Evolutionary conservation across 1,140 invertebrate species (phyloP).

Genomic region (Oedothorax gibbosus): DNA sequence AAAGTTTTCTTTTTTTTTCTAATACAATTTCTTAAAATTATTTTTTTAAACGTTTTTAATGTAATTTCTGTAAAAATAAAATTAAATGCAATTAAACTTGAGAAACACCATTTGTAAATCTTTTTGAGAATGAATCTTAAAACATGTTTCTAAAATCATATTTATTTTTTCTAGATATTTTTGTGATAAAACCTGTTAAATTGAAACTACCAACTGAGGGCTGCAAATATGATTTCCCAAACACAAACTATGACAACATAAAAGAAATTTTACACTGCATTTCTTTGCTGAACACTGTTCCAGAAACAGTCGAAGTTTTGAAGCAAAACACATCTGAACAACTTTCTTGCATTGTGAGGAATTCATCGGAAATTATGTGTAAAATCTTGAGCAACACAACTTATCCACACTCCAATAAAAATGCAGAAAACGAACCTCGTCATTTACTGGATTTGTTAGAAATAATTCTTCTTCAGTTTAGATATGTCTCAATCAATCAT

Average conservation of each 20-base stretch:
- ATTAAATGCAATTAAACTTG: too few species aligned
- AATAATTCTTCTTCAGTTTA: constrained; percentile 80
- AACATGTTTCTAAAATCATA: too few species aligned
- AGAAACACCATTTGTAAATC: too few species aligned
- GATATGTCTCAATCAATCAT: constrained; percentile 79
- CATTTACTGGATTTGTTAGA: constrained; percentile 69
- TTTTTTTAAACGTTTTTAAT: too few species aligned
- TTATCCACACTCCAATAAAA: constrained; percentile 19
- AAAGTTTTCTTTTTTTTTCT: too few species aligned
- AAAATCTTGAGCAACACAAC: constrained; percentile 66
- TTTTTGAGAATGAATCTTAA: too few species aligned
- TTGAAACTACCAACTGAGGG: constrained; percentile 68
- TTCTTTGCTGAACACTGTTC: constrained; percentile 84
- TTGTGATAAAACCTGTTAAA: constrained; percentile 10
- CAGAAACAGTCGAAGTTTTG: constrained; percentile 85
- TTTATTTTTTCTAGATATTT: constrained; percentile 11
- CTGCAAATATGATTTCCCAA: constrained; percentile 75
- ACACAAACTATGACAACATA: constrained; percentile 79
- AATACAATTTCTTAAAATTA: too few species aligned
- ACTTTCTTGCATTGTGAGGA: constrained; percentile 80
- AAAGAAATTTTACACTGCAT: constrained; percentile 88
- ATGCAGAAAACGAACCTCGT: constrained; percentile 53
- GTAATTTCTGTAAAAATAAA: too few species aligned
- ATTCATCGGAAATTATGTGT: constrained; percentile 81
- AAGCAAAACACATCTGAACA: constrained; percentile 85